phyloP scores from a whole-genome alignment of 2,888 invertebrate genomes.

The Petrolisthes manimaculis region DNA sequence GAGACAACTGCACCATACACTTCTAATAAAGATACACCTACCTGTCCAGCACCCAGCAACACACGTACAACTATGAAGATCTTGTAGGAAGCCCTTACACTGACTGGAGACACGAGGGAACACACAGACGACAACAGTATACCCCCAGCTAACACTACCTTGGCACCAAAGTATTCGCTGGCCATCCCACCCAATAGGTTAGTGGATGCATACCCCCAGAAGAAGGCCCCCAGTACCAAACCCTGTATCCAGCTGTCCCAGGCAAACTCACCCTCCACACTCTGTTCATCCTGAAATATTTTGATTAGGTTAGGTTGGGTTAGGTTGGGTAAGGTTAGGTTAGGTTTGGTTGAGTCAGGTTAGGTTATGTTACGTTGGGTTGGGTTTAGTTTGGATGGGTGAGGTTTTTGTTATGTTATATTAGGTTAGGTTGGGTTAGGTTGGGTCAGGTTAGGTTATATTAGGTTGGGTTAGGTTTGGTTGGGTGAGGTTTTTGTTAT shows the following conservation, averaged over 20 bases:
- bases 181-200: constrained; percentile 32
- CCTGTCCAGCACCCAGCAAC: constrained; percentile 21
- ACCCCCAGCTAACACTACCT: constrained; percentile 23
- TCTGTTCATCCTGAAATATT: not conserved
- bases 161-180: constrained; percentile 44
- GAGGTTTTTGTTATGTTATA: too few species aligned
- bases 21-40: not conserved
- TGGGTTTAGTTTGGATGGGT: not conserved
- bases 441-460: too few species aligned
- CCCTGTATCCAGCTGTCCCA: constrained; percentile 44
- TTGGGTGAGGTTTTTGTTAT: too few species aligned
- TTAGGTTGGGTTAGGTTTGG: too few species aligned
- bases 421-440: too few species aligned
- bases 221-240: constrained; percentile 34
- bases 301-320: too few species aligned
- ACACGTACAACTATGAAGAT: constrained; percentile 8
- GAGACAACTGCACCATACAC: not conserved
- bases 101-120: constrained; percentile 12
- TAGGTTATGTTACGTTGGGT: not conserved
- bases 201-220: constrained; percentile 41
- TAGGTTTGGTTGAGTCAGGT: too few species aligned
- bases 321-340: too few species aligned
- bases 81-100: not conserved
- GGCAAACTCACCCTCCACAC: constrained; percentile 1
- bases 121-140: constrained; percentile 6